Conservation (phyloP, 2,888 invertebrate species). For the Eulithis testata region DNA sequence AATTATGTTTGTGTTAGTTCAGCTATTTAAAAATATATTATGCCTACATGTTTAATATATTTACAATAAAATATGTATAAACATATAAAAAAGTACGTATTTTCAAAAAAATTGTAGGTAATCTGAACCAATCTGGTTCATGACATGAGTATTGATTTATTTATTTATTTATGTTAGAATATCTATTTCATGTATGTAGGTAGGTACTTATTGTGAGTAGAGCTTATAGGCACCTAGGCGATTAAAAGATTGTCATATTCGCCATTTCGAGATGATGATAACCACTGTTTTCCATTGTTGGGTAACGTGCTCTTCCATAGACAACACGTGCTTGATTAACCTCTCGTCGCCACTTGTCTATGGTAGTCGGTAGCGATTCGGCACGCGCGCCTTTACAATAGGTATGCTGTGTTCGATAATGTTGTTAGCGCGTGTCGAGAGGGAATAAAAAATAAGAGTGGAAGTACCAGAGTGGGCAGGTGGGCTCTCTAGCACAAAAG, state of each 20-base stretch:
- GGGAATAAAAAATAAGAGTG: slow-evolving; percentile 30
- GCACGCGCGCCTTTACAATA: slow-evolving; percentile 57
- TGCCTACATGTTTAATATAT: no score
- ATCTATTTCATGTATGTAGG: no score
- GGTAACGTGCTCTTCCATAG: slow-evolving; percentile 35
- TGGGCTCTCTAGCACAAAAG: slow-evolving; percentile 15
- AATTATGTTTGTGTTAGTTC: no score
- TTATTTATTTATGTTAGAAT: no score
- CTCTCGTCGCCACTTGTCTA: slow-evolving; percentile 50
- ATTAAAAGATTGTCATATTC: slow-evolving; percentile 7
- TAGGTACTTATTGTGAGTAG: no score
- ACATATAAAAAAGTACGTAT: no score
- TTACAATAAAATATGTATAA: no score
- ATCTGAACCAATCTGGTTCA: no score
- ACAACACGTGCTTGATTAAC: slow-evolving; percentile 68
- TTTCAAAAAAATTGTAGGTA: no score
- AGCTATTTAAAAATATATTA: no score
- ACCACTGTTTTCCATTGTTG: slow-evolving; percentile 41
- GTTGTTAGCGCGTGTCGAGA: slow-evolving; percentile 45
- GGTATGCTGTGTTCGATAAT: slow-evolving; percentile 16
- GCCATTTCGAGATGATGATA: slow-evolving; percentile 36
- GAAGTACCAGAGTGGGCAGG: slow-evolving; percentile 34
- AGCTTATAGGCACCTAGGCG: background rate
- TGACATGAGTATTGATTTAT: no score
- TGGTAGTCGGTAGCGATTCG: slow-evolving; percentile 56